A percentile compares a stretch with the other conserved stretches of the same genome.
These are phyloP conservation scores for Esox lucius DNA, from an alignment of 2,797 vertebrate genomes.

Conservation along the genomic window DNA sequence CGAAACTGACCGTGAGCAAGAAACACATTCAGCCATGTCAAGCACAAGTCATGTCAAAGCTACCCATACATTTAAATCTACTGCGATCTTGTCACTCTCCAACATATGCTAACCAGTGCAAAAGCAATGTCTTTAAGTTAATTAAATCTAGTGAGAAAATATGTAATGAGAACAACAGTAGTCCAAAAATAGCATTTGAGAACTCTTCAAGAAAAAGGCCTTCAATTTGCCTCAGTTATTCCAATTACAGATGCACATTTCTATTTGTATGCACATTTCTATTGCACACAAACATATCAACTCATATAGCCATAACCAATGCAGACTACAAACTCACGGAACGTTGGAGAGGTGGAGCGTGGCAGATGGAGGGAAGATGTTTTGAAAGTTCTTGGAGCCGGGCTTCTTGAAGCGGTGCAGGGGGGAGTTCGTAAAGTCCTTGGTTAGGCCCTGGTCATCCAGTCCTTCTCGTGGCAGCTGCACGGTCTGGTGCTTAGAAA, in stretches of 20 bases:
- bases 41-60: background rate
- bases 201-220: background rate
- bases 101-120: background rate
- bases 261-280: too few relatives aligned
- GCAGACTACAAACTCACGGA: slow-evolving; percentile 72
- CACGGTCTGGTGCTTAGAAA: slow-evolving; percentile 97
- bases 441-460: slow-evolving; percentile 95
- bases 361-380: slow-evolving; percentile 96
- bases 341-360: slow-evolving; percentile 97
- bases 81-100: background rate
- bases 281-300: background rate
- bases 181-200: background rate
- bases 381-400: slow-evolving; percentile 98
- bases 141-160: background rate
- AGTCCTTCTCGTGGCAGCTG: slow-evolving; percentile 95
- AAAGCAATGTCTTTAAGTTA: background rate
- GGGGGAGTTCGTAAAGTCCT: slow-evolving; percentile 96
- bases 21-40: slow-evolving; percentile 2
- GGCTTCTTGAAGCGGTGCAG: slow-evolving; percentile 98
- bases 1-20: background rate
- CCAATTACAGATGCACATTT: too few relatives aligned
- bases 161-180: background rate
- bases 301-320: background rate
- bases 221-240: too few relatives aligned
- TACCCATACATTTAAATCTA: background rate